A percentile compares a stretch with the other conserved stretches of the same genome.
These are phyloP conservation scores for Indicator indicator DNA, from an alignment of 2,113 vertebrate genomes.

Conservation along the genomic window DNA sequence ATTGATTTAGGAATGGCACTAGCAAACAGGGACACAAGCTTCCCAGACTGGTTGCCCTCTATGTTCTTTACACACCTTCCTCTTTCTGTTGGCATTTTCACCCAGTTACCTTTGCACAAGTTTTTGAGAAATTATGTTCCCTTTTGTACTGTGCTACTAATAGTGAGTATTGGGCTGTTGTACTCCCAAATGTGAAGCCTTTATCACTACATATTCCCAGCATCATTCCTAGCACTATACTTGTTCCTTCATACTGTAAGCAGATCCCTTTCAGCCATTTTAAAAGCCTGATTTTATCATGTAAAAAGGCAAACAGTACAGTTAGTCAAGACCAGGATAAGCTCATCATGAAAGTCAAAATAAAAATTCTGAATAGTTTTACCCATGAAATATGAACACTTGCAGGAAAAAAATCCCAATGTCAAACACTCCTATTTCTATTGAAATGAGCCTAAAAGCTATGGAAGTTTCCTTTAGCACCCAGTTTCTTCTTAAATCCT, in stretches of 20 bases:
- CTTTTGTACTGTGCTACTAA: neutral
- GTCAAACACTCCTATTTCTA: neutral
- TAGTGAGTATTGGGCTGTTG: neutral
- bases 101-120: neutral
- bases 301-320: neutral
- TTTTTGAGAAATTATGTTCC: neutral
- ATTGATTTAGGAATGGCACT: neutral
- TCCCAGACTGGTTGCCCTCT: neutral
- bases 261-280: neutral
- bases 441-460: neutral
- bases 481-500: neutral
- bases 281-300: neutral
- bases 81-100: neutral
- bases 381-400: neutral
- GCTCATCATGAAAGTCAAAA: neutral
- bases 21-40: neutral
- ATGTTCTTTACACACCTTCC: neutral
- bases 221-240: fast-evolving
- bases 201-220: neutral
- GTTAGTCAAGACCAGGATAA: neutral
- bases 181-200: neutral
- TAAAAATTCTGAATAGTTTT: neutral
- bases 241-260: neutral
- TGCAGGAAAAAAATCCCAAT: neutral
- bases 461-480: neutral